A percentile compares a stretch with the other conserved stretches of the same genome.
phyloP scores from a whole-genome alignment of 2,797 vertebrate species.

The Gorsachius magnificus region DNA sequence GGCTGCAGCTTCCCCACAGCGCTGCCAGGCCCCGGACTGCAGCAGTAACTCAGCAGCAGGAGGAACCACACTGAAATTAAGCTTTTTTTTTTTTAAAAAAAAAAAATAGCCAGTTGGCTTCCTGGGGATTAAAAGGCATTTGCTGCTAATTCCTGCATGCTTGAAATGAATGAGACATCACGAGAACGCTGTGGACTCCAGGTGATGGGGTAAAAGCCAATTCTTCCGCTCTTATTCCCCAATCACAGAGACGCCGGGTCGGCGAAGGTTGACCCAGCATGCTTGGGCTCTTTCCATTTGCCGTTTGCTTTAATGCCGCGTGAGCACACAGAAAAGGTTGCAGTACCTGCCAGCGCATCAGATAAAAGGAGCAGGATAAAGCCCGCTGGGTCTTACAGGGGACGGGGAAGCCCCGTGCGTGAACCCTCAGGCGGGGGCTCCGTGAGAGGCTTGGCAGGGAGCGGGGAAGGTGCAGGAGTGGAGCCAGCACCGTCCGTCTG shows the following conservation, averaged over 20 bases:
- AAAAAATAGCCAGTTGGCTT: background rate
- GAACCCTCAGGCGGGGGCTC: fast-evolving
- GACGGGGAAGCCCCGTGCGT: background rate
- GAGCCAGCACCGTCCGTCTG: background rate
- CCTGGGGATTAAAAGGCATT: background rate
- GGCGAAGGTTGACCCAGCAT: background rate
- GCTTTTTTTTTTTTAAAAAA: too few relatives aligned
- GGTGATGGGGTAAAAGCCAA: background rate
- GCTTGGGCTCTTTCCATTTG: background rate
- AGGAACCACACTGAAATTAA: background rate
- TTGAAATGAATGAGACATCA: background rate
- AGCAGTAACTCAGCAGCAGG: background rate
- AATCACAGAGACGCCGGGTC: fast-evolving
- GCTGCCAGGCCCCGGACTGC: background rate
- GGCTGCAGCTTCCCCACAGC: background rate
- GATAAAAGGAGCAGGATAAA: background rate
- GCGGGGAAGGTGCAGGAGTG: background rate
- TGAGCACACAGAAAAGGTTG: background rate
- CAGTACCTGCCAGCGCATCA: fast-evolving
- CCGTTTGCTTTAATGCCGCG: background rate
- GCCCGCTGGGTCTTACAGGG: background rate
- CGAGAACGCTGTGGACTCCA: fast-evolving
- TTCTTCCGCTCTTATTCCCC: background rate
- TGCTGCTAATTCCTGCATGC: background rate
- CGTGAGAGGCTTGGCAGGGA: fast-evolving